Base-by-base conservation (phyloP, 2,888 invertebrate genomes). In the Ramazzottius varieornatus region DNA sequence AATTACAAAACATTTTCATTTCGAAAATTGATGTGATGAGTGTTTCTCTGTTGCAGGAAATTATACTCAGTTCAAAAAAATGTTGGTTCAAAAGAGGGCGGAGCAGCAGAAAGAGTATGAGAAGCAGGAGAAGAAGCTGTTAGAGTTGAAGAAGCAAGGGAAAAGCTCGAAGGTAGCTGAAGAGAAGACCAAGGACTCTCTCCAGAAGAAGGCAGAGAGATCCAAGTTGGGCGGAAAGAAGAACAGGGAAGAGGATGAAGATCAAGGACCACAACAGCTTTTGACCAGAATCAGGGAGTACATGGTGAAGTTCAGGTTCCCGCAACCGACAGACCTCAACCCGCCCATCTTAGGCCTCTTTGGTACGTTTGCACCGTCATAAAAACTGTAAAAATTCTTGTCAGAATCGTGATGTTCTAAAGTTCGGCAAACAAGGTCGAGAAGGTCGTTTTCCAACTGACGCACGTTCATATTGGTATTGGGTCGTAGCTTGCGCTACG, bases 21-120 rank as follows among this genome's bases (percentile, higher is more conserved):
- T 69, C 72, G 75, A 75, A 66, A n/a, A n/a, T 46, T 46, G 20
- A 46, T 46, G 46, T 46, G 20, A 46, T 46, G 46, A 46, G 20
- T n/a, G 20, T 20, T n/a, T n/a, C n/a, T n/a, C n/a, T n/a, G n/a
- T n/a, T n/a, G n/a, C n/a, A n/a, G n/a, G n/a, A n/a, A 33, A 64
- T 24, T 33, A 54, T 24, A 54, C 54, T 8, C 71, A 76, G 84
- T 98, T 98, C 76, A 96, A 96, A 78, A 96, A 96, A 78, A 98
- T 99, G 96, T 86, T 86, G 75, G 84, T 85, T 0, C 96, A 98
- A 75, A 96, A 98, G 77, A 81, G 87, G 33, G 88, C 88, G 73
- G 96, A 98, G 77, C 86, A 88, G 82, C 80, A 86, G 64, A 98
- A 98, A 75, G 93, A 94, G 69, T 99, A 86, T 74, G 98, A 99